phyloP scores from a whole-genome alignment of 2,113 vertebrate genomes.

The Corythornis cristatus region DNA sequence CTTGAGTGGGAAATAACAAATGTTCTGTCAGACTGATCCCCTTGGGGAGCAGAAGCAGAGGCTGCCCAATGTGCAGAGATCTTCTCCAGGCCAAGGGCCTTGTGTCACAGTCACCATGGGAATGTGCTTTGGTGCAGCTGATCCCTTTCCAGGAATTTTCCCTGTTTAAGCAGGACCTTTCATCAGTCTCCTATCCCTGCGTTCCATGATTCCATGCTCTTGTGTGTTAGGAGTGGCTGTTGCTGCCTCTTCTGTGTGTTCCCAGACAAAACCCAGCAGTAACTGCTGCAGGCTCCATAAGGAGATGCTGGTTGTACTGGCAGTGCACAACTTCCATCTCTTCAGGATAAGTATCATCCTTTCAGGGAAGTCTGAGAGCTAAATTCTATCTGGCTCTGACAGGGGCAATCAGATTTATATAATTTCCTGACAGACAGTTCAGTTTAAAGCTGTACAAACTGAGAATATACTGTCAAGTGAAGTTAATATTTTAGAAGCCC shows the following conservation, averaged over 20 bases:
- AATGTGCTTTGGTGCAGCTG: neutral
- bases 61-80: neutral
- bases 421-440: conserved; percentile 58
- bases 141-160: neutral
- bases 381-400: conserved; percentile 26
- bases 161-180: neutral
- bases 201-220: neutral
- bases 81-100: neutral
- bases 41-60: neutral
- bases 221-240: neutral
- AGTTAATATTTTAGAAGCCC: conserved; percentile 33
- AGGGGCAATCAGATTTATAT: conserved; percentile 54
- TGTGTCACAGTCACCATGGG: fast-evolving
- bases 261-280: neutral
- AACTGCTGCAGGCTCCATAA: neutral
- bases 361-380: conserved; percentile 21
- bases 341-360: neutral
- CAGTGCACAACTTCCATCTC: neutral
- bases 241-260: neutral
- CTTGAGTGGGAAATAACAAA: neutral
- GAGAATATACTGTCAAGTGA: conserved; percentile 9
- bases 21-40: neutral
- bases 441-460: conserved; percentile 41
- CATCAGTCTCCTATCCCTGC: neutral
- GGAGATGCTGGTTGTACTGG: neutral